These are phyloP conservation scores for Quadroppia sp. DNA, from an alignment of 2,888 invertebrate genomes.

Conservation along the genomic window DNA sequence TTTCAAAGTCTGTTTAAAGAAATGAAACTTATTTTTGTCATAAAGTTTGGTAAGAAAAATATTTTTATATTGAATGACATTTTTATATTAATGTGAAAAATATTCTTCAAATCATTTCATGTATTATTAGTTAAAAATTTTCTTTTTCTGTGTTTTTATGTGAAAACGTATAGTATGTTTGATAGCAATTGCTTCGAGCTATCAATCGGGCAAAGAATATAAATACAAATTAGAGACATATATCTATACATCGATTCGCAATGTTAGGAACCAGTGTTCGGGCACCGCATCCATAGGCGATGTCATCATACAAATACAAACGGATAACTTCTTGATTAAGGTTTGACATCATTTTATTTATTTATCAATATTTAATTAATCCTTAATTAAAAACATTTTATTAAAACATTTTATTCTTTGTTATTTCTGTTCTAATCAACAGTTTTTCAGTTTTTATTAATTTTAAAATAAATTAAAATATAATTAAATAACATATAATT, in stretches of 20 bases:
- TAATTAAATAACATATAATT: too few species aligned
- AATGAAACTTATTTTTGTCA: constrained; percentile 1
- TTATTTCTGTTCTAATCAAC: too few species aligned
- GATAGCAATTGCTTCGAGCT: not conserved
- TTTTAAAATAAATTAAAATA: too few species aligned
- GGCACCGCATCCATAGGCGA: constrained; percentile 15
- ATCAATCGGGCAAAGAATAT: constrained; percentile 18
- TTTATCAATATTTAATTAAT: too few species aligned
- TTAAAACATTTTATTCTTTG: too few species aligned
- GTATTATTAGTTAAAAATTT: not conserved
- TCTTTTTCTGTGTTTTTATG: not conserved
- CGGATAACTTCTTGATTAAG: constrained; percentile 23
- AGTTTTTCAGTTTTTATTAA: too few species aligned
- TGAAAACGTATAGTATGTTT: not conserved
- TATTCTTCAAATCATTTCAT: not conserved
- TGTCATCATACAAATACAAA: constrained; percentile 20
- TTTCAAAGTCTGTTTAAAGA: not conserved
- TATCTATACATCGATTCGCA: not conserved
- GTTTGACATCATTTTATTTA: constrained; percentile 6
- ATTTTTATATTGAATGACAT: not conserved
- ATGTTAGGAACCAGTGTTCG: not conserved
- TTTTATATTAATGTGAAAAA: not conserved
- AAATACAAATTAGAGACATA: constrained; percentile 18
- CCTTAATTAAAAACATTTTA: too few species aligned
- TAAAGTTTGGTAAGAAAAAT: constrained; percentile 6